Conservation (phyloP, 2,113 vertebrate species). For the Athene cunicularia region DNA sequence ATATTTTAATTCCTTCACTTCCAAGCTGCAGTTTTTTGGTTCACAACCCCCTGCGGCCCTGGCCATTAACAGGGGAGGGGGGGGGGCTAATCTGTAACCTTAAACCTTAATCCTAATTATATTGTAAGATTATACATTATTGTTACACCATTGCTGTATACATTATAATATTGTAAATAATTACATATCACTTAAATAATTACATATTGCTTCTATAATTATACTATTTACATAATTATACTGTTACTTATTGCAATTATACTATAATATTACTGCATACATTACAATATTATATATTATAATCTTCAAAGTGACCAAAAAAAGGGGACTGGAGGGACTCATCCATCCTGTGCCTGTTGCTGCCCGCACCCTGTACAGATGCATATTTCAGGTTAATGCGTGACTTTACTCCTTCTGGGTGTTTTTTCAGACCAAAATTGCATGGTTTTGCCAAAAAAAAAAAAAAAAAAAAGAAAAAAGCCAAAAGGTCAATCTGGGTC, state of each 20-base stretch:
- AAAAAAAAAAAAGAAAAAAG: not conserved
- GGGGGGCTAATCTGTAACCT: not conserved
- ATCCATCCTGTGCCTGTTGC: accelerated
- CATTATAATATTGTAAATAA: not conserved
- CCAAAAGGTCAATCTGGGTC: accelerated
- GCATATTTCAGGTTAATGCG: not conserved
- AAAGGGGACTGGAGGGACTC: not conserved
- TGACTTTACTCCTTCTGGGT: not conserved
- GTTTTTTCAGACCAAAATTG: not conserved
- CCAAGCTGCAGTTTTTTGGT: accelerated
- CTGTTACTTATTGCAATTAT: not conserved
- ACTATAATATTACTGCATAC: not conserved
- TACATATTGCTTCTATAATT: not conserved
- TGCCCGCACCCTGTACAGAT: accelerated
- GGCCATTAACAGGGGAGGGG: accelerated
- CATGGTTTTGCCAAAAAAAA: accelerated
- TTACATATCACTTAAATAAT: not conserved
- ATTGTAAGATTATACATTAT: not conserved
- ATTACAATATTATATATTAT: not conserved
- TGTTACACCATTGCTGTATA: not conserved
- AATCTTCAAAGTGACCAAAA: not conserved
- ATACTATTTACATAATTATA: not conserved
- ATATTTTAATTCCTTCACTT: not conserved
- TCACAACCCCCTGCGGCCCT: not conserved
- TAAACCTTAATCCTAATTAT: not conserved